Evolutionary conservation across 2,888 invertebrate genomes (phyloP).

Genomic region (Petrolisthes manimaculis): DNA sequence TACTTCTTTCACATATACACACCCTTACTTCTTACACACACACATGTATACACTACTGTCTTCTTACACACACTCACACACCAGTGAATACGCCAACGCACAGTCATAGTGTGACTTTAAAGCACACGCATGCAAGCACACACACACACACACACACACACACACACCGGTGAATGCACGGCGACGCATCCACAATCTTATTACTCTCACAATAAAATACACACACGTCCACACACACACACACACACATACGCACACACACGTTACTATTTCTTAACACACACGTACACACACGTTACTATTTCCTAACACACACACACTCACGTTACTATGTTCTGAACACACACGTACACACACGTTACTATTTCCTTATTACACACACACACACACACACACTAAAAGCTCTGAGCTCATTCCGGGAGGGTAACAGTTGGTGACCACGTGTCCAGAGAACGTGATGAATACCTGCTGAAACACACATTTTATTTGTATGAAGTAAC

Average conservation of each 20-base stretch:
- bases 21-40: not conserved
- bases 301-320: too few relatives aligned
- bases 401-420: too few relatives aligned
- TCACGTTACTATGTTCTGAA: too few relatives aligned
- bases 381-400: slow-evolving; percentile 7
- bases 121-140: not conserved
- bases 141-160: slow-evolving; percentile 17
- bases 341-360: too few relatives aligned
- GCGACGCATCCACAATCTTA: not conserved
- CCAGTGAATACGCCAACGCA: not conserved
- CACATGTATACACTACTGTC: not conserved
- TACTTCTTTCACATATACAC: not conserved
- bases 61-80: slow-evolving; percentile 16
- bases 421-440: too few relatives aligned
- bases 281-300: too few relatives aligned
- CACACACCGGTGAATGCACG: not conserved
- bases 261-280: not conserved
- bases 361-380: not conserved
- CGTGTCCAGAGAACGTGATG: too few relatives aligned
- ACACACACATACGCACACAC: slow-evolving; percentile 9
- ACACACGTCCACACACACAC: slow-evolving; percentile 15
- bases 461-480: too few relatives aligned
- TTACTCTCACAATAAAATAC: not conserved
- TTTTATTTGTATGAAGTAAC: too few relatives aligned
- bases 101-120: not conserved